Evolutionary conservation across 2,797 vertebrate species (phyloP).

Genomic region (Chelonia mydas): DNA sequence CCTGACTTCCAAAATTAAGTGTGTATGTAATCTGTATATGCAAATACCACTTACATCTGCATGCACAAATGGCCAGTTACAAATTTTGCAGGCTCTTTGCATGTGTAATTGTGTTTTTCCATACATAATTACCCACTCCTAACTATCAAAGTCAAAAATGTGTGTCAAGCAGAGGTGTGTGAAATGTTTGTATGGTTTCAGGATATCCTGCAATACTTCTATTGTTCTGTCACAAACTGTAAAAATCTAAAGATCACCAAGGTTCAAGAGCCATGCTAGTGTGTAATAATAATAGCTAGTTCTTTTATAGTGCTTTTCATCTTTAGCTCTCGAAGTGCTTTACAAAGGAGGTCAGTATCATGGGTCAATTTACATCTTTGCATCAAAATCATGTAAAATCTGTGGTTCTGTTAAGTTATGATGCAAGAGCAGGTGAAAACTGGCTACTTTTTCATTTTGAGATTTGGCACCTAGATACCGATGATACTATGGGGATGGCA

Average conservation of each 20-base stretch:
- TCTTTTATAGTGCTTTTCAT: background rate
- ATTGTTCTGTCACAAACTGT: rapidly evolving
- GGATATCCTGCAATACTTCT: background rate
- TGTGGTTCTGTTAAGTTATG: rapidly evolving
- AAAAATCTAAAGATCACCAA: background rate
- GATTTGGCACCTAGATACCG: background rate
- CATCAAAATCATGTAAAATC: background rate
- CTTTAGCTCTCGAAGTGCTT: background rate
- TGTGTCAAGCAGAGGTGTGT: rapidly evolving
- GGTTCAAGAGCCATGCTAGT: background rate
- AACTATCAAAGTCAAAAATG: background rate
- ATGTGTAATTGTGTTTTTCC: background rate
- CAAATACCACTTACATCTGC: background rate
- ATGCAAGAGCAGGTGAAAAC: background rate
- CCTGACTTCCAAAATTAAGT: background rate
- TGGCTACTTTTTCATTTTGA: background rate
- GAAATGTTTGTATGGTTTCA: background rate
- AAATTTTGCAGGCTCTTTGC: background rate
- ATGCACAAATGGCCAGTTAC: background rate
- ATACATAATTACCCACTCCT: background rate
- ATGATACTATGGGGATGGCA: background rate
- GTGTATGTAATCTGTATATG: background rate
- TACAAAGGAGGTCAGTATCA: no score
- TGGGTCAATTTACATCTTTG: background rate
- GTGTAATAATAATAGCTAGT: background rate